phyloP scores from a whole-genome alignment of 1,140 invertebrate genomes.

The Bombus difficillimus region DNA sequence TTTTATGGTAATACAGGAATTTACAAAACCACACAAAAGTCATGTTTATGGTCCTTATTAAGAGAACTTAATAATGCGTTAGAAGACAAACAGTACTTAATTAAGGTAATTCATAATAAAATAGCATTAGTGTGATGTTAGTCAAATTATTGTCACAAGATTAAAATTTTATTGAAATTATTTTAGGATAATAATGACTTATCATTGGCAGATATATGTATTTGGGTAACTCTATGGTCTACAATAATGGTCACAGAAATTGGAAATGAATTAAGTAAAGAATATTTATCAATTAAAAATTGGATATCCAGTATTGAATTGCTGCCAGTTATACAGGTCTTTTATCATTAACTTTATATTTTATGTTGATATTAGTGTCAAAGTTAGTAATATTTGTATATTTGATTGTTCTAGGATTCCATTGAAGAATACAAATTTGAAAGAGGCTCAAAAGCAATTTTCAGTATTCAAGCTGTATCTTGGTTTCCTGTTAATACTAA shows the following conservation, averaged over 20 bases:
- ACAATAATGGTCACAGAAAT: constrained; percentile 80
- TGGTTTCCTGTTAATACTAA: constrained; percentile 78
- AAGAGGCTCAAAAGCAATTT: constrained; percentile 73
- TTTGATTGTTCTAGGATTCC: constrained; percentile 69
- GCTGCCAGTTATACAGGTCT: constrained; percentile 83
- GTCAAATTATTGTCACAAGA: constrained; percentile 5
- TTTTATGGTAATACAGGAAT: constrained; percentile 71
- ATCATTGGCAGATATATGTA: constrained; percentile 85
- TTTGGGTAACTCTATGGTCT: constrained; percentile 87
- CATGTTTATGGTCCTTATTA: constrained; percentile 75
- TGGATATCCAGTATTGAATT: constrained; percentile 83
- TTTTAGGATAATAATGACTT: constrained; percentile 76
- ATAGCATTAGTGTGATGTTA: constrained; percentile 4
- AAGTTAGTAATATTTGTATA: constrained; percentile 39
- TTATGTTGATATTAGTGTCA: constrained; percentile 28
- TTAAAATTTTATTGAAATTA: constrained; percentile 54
- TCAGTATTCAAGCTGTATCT: constrained; percentile 71
- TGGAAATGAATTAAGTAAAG: constrained; percentile 78
- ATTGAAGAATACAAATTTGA: constrained; percentile 73
- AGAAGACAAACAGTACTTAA: constrained; percentile 78
- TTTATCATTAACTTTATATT: constrained; percentile 34
- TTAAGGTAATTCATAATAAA: constrained; percentile 69
- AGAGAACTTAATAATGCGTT: constrained; percentile 73
- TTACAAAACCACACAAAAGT: constrained; percentile 71
- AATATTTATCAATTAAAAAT: constrained; percentile 79